Percentiles rank a stretch among this genome's conserved stretches.
phyloP scores from a whole-genome alignment of 2,797 vertebrate genomes.

The Myotis planiceps region DNA sequence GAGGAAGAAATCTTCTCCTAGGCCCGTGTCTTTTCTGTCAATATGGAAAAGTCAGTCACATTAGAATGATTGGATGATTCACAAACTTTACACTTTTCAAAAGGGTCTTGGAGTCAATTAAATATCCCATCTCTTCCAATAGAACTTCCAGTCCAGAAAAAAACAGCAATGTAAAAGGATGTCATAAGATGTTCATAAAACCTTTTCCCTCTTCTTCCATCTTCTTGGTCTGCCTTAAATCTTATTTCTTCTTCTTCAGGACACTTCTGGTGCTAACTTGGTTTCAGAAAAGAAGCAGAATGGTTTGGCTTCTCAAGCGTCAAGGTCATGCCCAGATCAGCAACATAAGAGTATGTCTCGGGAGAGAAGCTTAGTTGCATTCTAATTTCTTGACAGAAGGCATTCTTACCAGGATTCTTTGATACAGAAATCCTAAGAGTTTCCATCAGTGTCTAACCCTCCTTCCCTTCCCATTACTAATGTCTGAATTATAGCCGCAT shows the following conservation, averaged over 20 bases:
- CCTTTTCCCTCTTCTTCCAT: not conserved
- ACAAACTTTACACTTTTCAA: not conserved
- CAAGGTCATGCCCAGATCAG: constrained; percentile 24
- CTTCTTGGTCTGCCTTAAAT: constrained; percentile 67
- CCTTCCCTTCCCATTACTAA: not conserved
- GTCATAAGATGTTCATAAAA: not conserved
- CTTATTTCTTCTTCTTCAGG: constrained; percentile 81
- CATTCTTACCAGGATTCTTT: not conserved
- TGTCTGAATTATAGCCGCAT: constrained; percentile 18
- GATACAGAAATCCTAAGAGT: not conserved
- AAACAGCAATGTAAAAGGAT: not conserved
- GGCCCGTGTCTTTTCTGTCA: not conserved
- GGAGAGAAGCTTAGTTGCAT: not conserved
- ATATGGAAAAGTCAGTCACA: not conserved
- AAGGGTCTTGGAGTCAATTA: not conserved
- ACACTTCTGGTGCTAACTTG: constrained; percentile 53
- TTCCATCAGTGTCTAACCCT: not conserved
- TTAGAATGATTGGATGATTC: not conserved
- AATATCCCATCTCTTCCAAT: not conserved
- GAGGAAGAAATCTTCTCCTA: no score
- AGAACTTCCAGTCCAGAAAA: not conserved
- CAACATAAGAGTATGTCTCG: not conserved
- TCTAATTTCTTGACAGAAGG: not conserved
- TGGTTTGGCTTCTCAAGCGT: constrained; percentile 26
- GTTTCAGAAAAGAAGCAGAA: constrained; percentile 37